Base-by-base conservation (phyloP, 2,888 invertebrate genomes). In the Disparrhopalites patrizii region DNA sequence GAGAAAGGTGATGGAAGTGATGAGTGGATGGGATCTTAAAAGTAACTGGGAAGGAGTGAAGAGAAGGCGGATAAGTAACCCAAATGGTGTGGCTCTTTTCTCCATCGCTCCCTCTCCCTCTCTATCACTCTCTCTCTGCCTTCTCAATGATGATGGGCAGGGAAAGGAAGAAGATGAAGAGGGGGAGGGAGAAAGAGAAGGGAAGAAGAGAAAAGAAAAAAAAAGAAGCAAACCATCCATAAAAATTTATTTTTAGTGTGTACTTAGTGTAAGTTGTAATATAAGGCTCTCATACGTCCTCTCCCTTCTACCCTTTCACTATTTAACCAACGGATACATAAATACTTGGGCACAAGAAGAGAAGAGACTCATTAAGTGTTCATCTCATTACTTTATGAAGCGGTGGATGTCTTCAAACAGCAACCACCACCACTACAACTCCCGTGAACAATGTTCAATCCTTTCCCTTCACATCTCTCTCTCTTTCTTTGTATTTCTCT, bases 371-470 rank as follows among this genome's bases (percentile, higher is more conserved):
- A 73, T 71, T 71, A 69, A 70, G 67, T 68, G 69, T 70, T 70
- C 73, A 73, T 73, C 71, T 71, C 73, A 73, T 73, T 73, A 73
- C 69, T 73, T 73, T 71, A 73, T 70, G 71, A 71, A 64, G 65
- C 68, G 61, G 52, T 54, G 54, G 36, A n/a, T n/a, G n/a, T n/a
- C n/a, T n/a, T n/a, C n/a, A n/a, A n/a, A n/a, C n/a, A n/a, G n/a
- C n/a, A n/a, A n/a, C n/a, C n/a, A 10, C 38, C n/a, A 13, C 38
- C n/a, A 13, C 38, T n/a, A 13, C 38, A 36, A 10, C 10, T n/a
- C n/a, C 38, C n/a, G n/a, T n/a, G n/a, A n/a, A n/a, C n/a, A n/a
- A n/a, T n/a, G n/a, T n/a, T n/a, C n/a, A n/a, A n/a, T n/a, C n/a
- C n/a, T n/a, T n/a, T n/a, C n/a, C n/a, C n/a, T n/a, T n/a, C n/a